Evolutionary conservation across 2,888 invertebrate species (phyloP), one percentile per base, ranked within the genome.

Genomic region (Ephialtes manifestator): DNA sequence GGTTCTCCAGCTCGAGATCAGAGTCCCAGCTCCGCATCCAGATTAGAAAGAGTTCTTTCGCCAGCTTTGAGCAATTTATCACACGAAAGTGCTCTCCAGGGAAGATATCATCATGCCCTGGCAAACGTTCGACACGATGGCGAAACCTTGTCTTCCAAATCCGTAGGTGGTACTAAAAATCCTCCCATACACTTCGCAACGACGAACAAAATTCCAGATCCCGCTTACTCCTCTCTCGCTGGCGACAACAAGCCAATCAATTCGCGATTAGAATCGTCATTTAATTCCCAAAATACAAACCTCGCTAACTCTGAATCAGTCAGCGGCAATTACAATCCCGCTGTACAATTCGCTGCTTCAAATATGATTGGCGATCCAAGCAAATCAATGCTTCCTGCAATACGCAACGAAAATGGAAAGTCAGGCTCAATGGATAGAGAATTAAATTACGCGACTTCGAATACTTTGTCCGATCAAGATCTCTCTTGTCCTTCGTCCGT

Each of bases 81-180:
- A 15, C 86, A 88, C 48, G 53, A 81, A 53, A 87, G 86, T 71
- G 81, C 81, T 0, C 86, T 81, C 20, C 75, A 85, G 60, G 89
- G 87, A 24, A 86, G 89, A 63, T 91, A 91, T 83, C 90, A 90
- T 71, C 88, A 86, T 71, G 86, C 84, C 2, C 60, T 92, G 5
- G 79, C 87, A 28, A 90, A 89, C 65, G 79, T 89, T 39, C 74
- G 84, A 11, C 86, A 85, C 39, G 83, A 88, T n/a, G 74, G 74
- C 2, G 83, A 86, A 77, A 24, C 89, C 4, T 84, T 88, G 28
- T 80, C 87, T 35, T 80, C 88, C 4, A 79, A 78, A 24, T 28
- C 83, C 1, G 63, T 89, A 7, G 65, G 51, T 46, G 82, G 74
- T 31, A 55, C 63, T 24, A 80, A 80, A n/a, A 86, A 87, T 86